Percentiles rank a stretch among this genome's conserved stretches.
These are phyloP conservation scores for Acanthochromis polyacanthus DNA, from an alignment of 2,113 vertebrate species.

Conservation along the genomic window DNA sequence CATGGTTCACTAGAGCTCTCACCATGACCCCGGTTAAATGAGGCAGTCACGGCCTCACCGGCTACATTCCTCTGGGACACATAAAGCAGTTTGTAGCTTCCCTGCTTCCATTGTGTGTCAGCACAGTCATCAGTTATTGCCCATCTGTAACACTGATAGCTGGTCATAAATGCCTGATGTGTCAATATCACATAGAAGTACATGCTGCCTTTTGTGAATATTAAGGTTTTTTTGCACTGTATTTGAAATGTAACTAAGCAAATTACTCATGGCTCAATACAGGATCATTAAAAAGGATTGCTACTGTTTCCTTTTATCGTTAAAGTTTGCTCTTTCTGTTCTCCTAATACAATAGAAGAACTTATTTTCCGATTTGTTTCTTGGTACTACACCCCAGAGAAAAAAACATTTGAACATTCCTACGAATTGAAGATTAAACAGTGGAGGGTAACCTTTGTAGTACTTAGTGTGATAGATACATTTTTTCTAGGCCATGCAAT, in stretches of 20 bases:
- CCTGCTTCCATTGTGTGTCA: conserved; percentile 72
- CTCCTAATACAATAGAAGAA: background rate
- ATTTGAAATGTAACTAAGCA: conserved; percentile 25
- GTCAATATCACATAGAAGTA: conserved; percentile 52
- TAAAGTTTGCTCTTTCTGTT: background rate
- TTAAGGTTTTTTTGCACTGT: conserved; percentile 10
- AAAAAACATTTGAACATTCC: too few relatives aligned
- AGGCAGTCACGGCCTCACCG: conserved; percentile 59
- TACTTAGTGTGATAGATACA: too few relatives aligned
- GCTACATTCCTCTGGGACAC: conserved; percentile 60
- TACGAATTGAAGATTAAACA: background rate
- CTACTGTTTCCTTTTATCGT: background rate
- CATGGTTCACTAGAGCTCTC: conserved; percentile 63
- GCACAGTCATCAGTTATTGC: conserved; percentile 67
- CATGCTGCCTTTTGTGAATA: conserved; percentile 14
- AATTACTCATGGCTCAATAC: conserved; percentile 4
- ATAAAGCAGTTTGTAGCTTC: conserved; percentile 68
- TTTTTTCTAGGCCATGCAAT: background rate
- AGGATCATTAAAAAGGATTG: background rate
- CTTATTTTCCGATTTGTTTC: background rate
- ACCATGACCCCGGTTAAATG: conserved; percentile 65
- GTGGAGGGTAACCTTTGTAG: background rate
- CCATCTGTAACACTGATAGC: conserved; percentile 71
- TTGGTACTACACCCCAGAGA: background rate
- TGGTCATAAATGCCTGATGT: conserved; percentile 63